Conservation (phyloP, 2,888 invertebrate genomes). For the Neoitamus cyanurus region DNA sequence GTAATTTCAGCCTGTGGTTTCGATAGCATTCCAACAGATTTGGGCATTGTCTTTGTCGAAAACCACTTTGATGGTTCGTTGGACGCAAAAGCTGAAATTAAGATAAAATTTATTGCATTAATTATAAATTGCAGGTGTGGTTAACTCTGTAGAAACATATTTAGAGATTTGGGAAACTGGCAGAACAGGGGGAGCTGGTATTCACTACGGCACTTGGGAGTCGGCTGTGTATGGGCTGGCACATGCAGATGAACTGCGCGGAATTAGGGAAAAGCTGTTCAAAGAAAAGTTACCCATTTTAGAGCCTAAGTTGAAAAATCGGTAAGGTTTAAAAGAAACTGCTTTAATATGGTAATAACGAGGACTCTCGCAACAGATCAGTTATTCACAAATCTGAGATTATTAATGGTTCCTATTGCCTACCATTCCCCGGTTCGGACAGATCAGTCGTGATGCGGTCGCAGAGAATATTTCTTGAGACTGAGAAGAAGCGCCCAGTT, state of each 20-base stretch:
- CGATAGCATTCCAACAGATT: slow-evolving; percentile 90
- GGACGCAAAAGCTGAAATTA: not conserved
- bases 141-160: slow-evolving; percentile 84
- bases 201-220: slow-evolving; percentile 91
- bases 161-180: slow-evolving; percentile 66
- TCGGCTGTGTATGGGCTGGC: slow-evolving; percentile 84
- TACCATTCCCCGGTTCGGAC: slow-evolving; percentile 88
- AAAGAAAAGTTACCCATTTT: slow-evolving; percentile 73
- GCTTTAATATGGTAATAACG: not conserved
- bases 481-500: slow-evolving; percentile 77
- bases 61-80: slow-evolving; percentile 70
- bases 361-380: slow-evolving; percentile 60
- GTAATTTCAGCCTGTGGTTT: slow-evolving; percentile 93
- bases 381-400: slow-evolving; percentile 68
- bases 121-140: slow-evolving; percentile 65
- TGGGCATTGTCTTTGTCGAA: slow-evolving; percentile 84
- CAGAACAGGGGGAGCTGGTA: slow-evolving; percentile 65
- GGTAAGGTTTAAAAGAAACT: slow-evolving; percentile 53
- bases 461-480: slow-evolving; percentile 79
- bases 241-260: slow-evolving; percentile 72
- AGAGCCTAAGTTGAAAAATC: slow-evolving; percentile 71
- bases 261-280: slow-evolving; percentile 76
- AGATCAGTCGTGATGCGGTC: slow-evolving; percentile 83
- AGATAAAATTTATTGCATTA: slow-evolving; percentile 60
- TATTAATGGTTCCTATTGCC: slow-evolving; percentile 70